Percentiles rank a stretch among this genome's conserved stretches.
These are phyloP conservation scores for Lagopus muta DNA, from an alignment of 2,113 vertebrate genomes.

Conservation along the genomic window DNA sequence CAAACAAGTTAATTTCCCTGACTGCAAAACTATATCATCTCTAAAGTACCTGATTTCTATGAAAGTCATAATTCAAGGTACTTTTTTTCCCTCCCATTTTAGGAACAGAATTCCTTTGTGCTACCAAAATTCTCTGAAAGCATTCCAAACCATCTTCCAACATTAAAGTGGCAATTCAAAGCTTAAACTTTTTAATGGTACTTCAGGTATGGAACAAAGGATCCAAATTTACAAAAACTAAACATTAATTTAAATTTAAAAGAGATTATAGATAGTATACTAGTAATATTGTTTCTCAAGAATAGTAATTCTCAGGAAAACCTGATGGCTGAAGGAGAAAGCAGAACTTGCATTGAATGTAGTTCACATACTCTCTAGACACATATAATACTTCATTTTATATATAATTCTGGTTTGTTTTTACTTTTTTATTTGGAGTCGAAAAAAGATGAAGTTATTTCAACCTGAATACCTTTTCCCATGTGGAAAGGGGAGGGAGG, in stretches of 20 bases:
- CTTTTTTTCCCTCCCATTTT: not conserved
- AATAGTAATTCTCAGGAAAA: not conserved
- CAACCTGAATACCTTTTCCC: not conserved
- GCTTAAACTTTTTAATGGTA: not conserved
- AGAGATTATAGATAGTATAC: not conserved
- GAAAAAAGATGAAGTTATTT: not conserved
- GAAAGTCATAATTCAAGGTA: not conserved
- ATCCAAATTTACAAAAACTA: not conserved
- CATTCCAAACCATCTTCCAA: not conserved
- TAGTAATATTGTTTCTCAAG: not conserved
- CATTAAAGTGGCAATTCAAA: not conserved
- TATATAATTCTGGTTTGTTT: not conserved
- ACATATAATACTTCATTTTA: not conserved
- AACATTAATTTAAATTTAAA: slow-evolving; percentile 1
- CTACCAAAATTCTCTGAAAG: not conserved
- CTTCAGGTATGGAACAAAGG: not conserved
- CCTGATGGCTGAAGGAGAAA: not conserved
- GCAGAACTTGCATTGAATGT: not conserved
- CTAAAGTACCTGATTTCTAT: not conserved
- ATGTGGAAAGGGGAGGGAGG: not conserved
- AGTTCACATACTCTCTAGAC: not conserved
- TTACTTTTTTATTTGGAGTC: not conserved
- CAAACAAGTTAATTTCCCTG: not conserved
- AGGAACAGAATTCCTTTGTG: not conserved
- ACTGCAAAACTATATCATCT: not conserved